A percentile compares a stretch with the other conserved stretches of the same genome.
Conservation (phyloP, 1,140 invertebrate genomes). For the Microplitis demolitor region DNA sequence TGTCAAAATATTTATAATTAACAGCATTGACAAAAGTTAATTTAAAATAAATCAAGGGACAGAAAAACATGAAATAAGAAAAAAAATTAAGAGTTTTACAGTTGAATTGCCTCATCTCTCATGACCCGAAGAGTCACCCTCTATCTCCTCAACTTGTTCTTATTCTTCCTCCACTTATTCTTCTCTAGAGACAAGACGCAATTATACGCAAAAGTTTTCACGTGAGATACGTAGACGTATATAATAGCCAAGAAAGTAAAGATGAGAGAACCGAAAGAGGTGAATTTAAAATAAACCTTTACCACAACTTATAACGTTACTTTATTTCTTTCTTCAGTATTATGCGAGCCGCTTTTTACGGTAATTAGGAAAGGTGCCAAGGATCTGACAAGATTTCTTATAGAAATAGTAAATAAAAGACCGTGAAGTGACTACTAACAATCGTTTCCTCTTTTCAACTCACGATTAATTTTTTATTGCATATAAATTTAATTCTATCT, state of each 20-base stretch:
- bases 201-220: slow-evolving; percentile 6
- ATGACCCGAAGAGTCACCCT: slow-evolving; percentile 13
- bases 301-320: not conserved
- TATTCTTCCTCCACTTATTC: too few species aligned
- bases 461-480: too few species aligned
- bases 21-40: too few species aligned
- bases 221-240: not conserved
- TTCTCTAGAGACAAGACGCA: slow-evolving; percentile 16
- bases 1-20: too few species aligned
- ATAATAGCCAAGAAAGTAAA: not conserved
- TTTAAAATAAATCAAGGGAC: too few species aligned
- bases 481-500: too few species aligned
- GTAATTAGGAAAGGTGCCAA: slow-evolving; percentile 25
- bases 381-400: slow-evolving; percentile 12
- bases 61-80: not conserved
- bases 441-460: not conserved
- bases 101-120: slow-evolving; percentile 20
- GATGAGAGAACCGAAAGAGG: not conserved
- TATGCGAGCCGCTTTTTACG: slow-evolving; percentile 19
- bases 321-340: too few species aligned
- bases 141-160: too few species aligned
- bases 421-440: not conserved
- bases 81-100: slow-evolving; percentile 4
- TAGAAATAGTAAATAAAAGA: not conserved
- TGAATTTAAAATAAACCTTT: not conserved